Base-by-base conservation (phyloP, 2,888 invertebrate species). In the Papilio protenor region DNA sequence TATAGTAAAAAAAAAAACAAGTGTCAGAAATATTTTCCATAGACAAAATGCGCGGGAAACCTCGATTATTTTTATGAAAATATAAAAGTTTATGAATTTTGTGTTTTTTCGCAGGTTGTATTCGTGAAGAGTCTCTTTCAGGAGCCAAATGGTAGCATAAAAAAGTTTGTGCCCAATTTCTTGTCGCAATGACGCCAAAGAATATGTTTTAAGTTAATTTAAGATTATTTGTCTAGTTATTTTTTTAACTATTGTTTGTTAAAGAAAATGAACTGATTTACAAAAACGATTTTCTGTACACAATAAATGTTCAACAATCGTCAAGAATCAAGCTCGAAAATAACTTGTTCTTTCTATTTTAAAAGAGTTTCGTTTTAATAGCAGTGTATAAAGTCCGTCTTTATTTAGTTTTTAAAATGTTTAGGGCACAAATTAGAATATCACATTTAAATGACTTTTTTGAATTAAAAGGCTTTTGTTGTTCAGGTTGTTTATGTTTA, bases 91-190 rank as follows among this genome's bases (percentile, higher is more conserved):
- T 45, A n/a, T 10, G 40, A 8, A 10, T 66, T 40, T 40, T 45
- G 45, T 4, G 10, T 40, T 40, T 33, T 64, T 27, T 87, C 87
- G 2, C 90, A 97, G 95, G 97, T 98, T 3, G 90, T 97, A 66
- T 96, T 98, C 95, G 95, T 98, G 21, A 96, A 96, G 81, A 97
- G 97, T 89, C 94, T 98, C 40, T 98, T 98, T 85, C 97, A 98
- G 87, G 93, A 95, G 4, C 90, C 81, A 1, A 84, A 81, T 40
- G 85, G 81, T 47, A 83, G 85, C 52, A 80, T 87, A 18, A 90
- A 86, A 72, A 88, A 85, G 64, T 81, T 89, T 12, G 83, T 92
- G 18, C 90, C 91, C 0, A 86, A 85, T 2, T 85, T 91, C 12
- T 85, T 88, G 3, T 85, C 88, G 0, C 84, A 87, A 77, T 87